Evolutionary conservation across 2,113 vertebrate genomes (phyloP).

Genomic region (Odontesthes bonariensis): DNA sequence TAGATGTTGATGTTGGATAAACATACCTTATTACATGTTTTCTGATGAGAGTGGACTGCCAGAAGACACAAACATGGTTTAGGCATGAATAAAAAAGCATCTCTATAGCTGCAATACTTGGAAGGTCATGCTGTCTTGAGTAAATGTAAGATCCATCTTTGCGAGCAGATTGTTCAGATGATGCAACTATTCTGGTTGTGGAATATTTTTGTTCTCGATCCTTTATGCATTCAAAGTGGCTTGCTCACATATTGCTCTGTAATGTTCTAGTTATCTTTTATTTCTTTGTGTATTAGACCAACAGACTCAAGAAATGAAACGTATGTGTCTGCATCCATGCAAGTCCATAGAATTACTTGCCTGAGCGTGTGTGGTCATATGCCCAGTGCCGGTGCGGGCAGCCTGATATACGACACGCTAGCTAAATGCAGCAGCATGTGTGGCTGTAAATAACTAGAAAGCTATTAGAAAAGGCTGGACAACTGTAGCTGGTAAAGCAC

Average conservation of each 20-base stretch:
- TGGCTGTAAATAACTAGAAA: conserved; percentile 74
- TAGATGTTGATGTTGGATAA: no score
- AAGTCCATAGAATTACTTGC: conserved; percentile 16
- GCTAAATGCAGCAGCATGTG: conserved; percentile 64
- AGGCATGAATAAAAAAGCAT: no score
- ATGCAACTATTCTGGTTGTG: neutral
- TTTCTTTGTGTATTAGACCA: conserved; percentile 15
- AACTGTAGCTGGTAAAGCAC: conserved; percentile 42
- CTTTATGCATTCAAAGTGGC: neutral
- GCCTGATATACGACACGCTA: conserved; percentile 59
- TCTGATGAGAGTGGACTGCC: no score
- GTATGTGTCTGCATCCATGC: conserved; percentile 13
- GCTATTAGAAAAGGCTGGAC: conserved; percentile 59
- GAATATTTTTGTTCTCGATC: neutral
- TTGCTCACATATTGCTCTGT: neutral
- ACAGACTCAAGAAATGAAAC: conserved; percentile 26
- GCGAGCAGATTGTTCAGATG: no score
- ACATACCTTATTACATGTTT: no score
- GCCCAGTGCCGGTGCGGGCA: conserved; percentile 9
- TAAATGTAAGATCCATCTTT: no score
- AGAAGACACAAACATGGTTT: no score
- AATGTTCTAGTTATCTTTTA: neutral
- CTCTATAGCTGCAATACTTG: no score
- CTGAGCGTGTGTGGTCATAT: neutral
- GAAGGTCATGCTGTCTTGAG: no score